Percentiles rank a stretch among this genome's conserved stretches.
phyloP scores from a whole-genome alignment of 2,888 invertebrate genomes.

The Physocephala rufipes region DNA sequence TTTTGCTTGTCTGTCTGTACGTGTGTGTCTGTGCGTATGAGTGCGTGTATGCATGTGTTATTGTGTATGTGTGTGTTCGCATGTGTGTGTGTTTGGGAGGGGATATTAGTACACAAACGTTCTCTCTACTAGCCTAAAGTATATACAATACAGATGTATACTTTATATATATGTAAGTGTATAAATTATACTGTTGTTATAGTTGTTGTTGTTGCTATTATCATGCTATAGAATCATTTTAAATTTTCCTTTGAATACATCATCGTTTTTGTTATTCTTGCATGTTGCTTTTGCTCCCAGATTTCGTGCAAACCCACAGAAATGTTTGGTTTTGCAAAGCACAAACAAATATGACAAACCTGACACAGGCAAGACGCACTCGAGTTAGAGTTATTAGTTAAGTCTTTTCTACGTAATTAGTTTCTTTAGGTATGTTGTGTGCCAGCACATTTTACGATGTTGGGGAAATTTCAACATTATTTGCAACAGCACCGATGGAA shows the following conservation, averaged over 20 bases:
- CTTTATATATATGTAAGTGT: constrained; percentile 47
- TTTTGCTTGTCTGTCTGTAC: constrained; percentile 38
- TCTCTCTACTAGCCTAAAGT: constrained; percentile 50
- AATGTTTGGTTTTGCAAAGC: background rate
- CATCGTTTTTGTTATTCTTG: constrained; percentile 12
- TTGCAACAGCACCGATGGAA: constrained; percentile 31
- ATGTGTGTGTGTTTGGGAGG: constrained; percentile 56
- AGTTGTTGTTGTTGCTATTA: constrained; percentile 27
- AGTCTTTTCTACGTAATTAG: constrained; percentile 33
- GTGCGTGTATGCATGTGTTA: no score
- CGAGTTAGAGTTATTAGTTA: constrained; percentile 9
- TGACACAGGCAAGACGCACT: constrained; percentile 26
- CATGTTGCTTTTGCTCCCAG: constrained; percentile 2
- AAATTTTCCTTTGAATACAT: constrained; percentile 38
- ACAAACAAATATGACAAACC: constrained; percentile 28
- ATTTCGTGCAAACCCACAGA: background rate
- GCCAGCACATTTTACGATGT: constrained; percentile 49
- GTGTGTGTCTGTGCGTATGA: constrained; percentile 50
- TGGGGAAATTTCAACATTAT: constrained; percentile 50
- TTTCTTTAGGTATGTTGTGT: constrained; percentile 38
- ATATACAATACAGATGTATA: constrained; percentile 38
- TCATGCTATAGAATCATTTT: no score
- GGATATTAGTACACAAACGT: constrained; percentile 57
- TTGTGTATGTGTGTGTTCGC: constrained; percentile 40
- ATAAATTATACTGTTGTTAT: constrained; percentile 31